phyloP scores from a whole-genome alignment of 2,888 invertebrate species.

The Frankliniella intonsa region DNA sequence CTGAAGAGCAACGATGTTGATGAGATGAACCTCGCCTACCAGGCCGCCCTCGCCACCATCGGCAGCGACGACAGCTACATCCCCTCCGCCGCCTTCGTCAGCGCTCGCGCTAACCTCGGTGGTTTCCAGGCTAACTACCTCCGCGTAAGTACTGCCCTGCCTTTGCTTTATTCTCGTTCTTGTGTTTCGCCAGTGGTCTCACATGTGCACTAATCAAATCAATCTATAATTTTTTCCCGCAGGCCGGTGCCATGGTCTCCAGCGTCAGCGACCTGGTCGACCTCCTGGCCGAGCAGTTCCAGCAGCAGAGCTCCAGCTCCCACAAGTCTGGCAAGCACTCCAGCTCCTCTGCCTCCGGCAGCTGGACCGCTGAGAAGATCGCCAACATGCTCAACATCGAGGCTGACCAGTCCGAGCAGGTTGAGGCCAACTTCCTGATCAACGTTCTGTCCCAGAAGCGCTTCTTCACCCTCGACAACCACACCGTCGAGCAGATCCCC shows the following conservation, averaged over 20 bases:
- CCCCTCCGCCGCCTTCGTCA: slow-evolving; percentile 49
- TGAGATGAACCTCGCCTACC: slow-evolving; percentile 38
- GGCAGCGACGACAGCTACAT: slow-evolving; percentile 55
- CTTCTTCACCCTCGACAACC: slow-evolving; percentile 54
- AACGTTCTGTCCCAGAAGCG: slow-evolving; percentile 49
- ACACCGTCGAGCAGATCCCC: slow-evolving; percentile 52
- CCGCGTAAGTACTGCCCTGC: slow-evolving; percentile 37
- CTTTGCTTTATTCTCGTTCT: background rate
- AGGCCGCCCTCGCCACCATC: slow-evolving; percentile 47
- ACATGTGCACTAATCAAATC: background rate
- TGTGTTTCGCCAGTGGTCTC: background rate
- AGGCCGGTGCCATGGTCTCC: slow-evolving; percentile 46
- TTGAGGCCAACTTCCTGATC: slow-evolving; percentile 55
- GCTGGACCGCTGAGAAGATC: slow-evolving; percentile 54
- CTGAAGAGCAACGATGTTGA: slow-evolving; percentile 40
- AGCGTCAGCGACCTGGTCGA: slow-evolving; percentile 46
- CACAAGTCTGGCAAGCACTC: slow-evolving; percentile 32
- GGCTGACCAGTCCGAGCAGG: slow-evolving; percentile 50
- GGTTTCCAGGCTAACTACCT: slow-evolving; percentile 43
- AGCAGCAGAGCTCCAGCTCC: slow-evolving; percentile 40
- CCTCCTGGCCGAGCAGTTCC: slow-evolving; percentile 36
- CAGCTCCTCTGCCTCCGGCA: slow-evolving; percentile 8
- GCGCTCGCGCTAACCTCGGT: slow-evolving; percentile 42
- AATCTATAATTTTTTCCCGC: slow-evolving; percentile 17
- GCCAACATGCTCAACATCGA: slow-evolving; percentile 56